A percentile compares a stretch with the other conserved stretches of the same genome.
These are phyloP conservation scores for Mythimna pallens DNA, from an alignment of 2,888 invertebrate species.

Conservation along the genomic window DNA sequence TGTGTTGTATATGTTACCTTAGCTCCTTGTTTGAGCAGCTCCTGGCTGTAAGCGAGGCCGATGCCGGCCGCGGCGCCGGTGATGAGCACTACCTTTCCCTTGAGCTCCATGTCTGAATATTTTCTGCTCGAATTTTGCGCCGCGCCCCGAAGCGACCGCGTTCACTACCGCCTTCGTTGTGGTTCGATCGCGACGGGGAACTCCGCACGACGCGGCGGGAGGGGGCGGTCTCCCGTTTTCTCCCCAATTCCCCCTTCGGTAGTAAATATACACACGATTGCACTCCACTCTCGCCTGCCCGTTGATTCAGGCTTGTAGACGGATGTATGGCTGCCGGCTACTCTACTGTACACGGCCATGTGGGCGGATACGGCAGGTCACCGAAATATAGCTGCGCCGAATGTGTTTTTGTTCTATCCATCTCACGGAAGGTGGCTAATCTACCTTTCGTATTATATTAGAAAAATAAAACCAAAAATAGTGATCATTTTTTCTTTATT, in stretches of 20 bases:
- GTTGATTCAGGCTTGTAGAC: slow-evolving; percentile 76
- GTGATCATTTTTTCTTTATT: slow-evolving; percentile 83
- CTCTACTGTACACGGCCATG: slow-evolving; percentile 28
- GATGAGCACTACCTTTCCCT: slow-evolving; percentile 93
- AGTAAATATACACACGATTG: slow-evolving; percentile 86
- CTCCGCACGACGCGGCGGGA: slow-evolving; percentile 63
- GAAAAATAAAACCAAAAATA: slow-evolving; percentile 63
- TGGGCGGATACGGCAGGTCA: slow-evolving; percentile 23
- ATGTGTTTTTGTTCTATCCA: background rate
- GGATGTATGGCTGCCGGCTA: slow-evolving; percentile 49
- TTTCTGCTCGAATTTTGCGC: slow-evolving; percentile 69
- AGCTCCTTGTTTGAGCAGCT: slow-evolving; percentile 93
- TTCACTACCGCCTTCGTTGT: slow-evolving; percentile 76
- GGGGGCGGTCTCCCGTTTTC: slow-evolving; percentile 74
- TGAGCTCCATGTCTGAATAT: slow-evolving; percentile 91
- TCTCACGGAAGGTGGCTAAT: no score
- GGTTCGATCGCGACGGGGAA: slow-evolving; percentile 84
- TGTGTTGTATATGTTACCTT: slow-evolving; percentile 88
- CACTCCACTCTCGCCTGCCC: slow-evolving; percentile 81
- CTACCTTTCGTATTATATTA: background rate
- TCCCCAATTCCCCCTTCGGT: slow-evolving; percentile 81
- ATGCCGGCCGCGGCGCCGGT: slow-evolving; percentile 94
- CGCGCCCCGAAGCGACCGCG: slow-evolving; percentile 78
- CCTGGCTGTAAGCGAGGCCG: slow-evolving; percentile 93
- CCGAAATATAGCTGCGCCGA: background rate